Evolutionary conservation across 2,888 invertebrate species (phyloP).

Genomic region (Byasa hedistus): DNA sequence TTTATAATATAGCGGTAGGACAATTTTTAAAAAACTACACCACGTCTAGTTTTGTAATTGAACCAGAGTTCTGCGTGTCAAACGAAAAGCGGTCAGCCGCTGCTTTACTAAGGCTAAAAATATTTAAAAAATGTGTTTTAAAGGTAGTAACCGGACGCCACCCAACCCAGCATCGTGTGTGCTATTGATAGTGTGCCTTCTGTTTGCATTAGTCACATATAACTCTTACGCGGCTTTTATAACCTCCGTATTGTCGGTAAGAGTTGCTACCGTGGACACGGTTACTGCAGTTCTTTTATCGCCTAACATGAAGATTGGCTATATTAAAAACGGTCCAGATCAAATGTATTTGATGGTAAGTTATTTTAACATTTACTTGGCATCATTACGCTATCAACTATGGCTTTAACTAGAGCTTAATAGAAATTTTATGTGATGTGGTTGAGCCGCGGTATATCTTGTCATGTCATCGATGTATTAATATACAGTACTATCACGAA

Average conservation of each 20-base stretch:
- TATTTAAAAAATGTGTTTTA: not conserved
- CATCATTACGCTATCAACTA: too few relatives aligned
- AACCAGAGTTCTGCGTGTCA: too few relatives aligned
- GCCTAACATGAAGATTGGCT: conserved; percentile 81
- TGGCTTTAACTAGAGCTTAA: too few relatives aligned
- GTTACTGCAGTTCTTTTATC: conserved; percentile 79
- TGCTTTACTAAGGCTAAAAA: not conserved
- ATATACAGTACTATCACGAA: too few relatives aligned
- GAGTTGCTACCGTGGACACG: conserved; percentile 78
- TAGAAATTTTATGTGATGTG: too few relatives aligned
- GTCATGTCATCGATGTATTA: too few relatives aligned
- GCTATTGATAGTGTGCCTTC: conserved; percentile 77
- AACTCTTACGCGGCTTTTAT: conserved; percentile 84
- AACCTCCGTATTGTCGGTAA: conserved; percentile 82
- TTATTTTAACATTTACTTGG: not conserved
- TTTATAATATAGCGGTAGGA: too few relatives aligned
- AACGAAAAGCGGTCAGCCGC: too few relatives aligned
- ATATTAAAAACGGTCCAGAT: conserved; percentile 79
- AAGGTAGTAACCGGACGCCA: conserved; percentile 81
- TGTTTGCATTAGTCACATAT: conserved; percentile 82
- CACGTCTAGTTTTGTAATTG: too few relatives aligned
- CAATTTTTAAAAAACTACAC: too few relatives aligned
- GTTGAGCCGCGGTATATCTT: too few relatives aligned
- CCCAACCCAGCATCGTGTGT: conserved; percentile 78
- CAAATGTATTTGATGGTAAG: conserved; percentile 82